A percentile compares a stretch with the other conserved stretches of the same genome.
Conservation (phyloP, 2,888 invertebrate species). For the Meiosimyza decipiens region DNA sequence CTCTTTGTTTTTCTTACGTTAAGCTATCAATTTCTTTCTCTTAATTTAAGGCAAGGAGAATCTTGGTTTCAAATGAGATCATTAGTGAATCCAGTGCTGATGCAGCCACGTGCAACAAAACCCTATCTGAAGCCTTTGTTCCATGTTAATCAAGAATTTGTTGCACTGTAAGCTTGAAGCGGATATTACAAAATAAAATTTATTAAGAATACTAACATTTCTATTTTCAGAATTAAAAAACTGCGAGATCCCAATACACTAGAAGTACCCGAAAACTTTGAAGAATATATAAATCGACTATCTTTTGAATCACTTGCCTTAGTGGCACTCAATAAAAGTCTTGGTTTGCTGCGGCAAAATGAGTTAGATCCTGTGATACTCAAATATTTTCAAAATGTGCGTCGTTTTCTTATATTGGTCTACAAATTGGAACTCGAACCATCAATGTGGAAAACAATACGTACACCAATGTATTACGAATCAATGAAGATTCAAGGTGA, state of each 20-base stretch:
- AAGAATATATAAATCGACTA: slow-evolving; percentile 70
- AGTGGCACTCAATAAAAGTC: slow-evolving; percentile 63
- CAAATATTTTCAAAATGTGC: slow-evolving; percentile 45
- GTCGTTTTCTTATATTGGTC: slow-evolving; percentile 43
- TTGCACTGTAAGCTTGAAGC: background rate
- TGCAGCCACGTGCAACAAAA: background rate
- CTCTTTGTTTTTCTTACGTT: too few species aligned
- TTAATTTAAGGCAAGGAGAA: background rate
- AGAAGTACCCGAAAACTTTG: slow-evolving; percentile 67
- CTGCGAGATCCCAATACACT: slow-evolving; percentile 51
- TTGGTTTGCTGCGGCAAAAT: slow-evolving; percentile 54
- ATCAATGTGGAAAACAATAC: slow-evolving; percentile 56
- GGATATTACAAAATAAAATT: too few species aligned
- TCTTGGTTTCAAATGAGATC: background rate
- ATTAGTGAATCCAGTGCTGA: slow-evolving; percentile 5
- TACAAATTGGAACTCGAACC: slow-evolving; percentile 60
- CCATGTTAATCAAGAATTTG: background rate
- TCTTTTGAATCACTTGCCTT: slow-evolving; percentile 69
- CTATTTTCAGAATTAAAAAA: slow-evolving; percentile 59
- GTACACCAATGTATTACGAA: slow-evolving; percentile 56
- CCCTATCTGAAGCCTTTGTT: background rate
- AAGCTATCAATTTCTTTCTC: too few species aligned
- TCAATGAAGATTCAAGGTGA: slow-evolving; percentile 50
- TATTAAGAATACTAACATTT: too few species aligned
- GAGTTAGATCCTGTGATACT: slow-evolving; percentile 52